Conservation (phyloP, 2,797 vertebrate genomes). For the Microhierax caerulescens region DNA sequence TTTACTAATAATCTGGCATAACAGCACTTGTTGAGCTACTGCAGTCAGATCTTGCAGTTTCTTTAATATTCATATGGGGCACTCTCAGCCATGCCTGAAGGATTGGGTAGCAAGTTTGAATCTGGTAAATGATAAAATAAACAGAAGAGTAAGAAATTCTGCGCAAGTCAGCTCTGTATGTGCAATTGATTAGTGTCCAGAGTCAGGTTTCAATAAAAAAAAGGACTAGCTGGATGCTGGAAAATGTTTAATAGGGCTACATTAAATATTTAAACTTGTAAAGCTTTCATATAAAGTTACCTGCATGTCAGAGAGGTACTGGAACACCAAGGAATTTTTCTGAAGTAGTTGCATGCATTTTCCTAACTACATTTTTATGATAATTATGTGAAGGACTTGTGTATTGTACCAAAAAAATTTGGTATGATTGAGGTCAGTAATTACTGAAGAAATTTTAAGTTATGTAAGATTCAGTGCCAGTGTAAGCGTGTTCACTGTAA, state of each 20-base stretch:
- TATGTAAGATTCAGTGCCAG: background rate
- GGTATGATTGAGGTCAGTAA: background rate
- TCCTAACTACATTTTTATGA: background rate
- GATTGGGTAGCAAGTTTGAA: background rate
- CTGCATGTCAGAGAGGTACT: background rate
- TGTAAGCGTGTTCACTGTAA: background rate
- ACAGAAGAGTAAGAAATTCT: background rate
- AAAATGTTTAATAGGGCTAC: background rate
- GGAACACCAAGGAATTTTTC: background rate
- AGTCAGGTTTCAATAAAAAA: background rate
- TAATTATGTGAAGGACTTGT: background rate
- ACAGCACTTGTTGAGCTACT: background rate
- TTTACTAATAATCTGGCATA: background rate
- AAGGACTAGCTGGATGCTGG: background rate
- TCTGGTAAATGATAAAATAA: background rate
- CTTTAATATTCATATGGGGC: background rate
- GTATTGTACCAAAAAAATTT: background rate
- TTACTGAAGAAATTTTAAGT: background rate
- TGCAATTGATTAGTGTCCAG: background rate
- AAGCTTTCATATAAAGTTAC: background rate
- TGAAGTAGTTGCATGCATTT: background rate
- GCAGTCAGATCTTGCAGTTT: background rate
- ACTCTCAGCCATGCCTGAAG: background rate
- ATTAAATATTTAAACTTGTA: background rate
- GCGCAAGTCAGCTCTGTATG: background rate